phyloP scores from a whole-genome alignment of 2,888 invertebrate species.

The Ganaspis brasiliensis region DNA sequence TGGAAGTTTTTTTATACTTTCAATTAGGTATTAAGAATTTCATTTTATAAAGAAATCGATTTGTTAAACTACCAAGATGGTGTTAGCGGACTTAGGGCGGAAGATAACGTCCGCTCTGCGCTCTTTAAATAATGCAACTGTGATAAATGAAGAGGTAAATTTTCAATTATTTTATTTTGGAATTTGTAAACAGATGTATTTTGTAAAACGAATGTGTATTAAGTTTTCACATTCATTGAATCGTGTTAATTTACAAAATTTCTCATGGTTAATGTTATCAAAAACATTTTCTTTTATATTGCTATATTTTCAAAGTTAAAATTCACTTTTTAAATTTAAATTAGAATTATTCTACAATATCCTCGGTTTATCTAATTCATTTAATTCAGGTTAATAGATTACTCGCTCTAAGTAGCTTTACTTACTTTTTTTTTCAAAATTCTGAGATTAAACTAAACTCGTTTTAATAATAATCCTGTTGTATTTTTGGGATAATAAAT shows the following conservation, averaged over 20 bases:
- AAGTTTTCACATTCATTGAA: constrained; percentile 14
- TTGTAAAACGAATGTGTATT: constrained; percentile 13
- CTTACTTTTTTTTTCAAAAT: no score
- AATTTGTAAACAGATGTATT: constrained; percentile 72
- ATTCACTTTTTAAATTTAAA: no score
- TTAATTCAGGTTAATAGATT: no score
- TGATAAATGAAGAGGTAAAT: constrained; percentile 97
- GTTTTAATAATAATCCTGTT: no score
- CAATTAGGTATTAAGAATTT: constrained; percentile 46
- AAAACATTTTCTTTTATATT: no score
- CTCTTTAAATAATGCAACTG: constrained; percentile 98
- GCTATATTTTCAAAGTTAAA: no score
- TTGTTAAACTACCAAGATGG: constrained; percentile 87
- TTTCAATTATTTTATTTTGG: constrained; percentile 39
- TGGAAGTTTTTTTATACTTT: constrained; percentile 24
- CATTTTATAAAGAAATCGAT: constrained; percentile 43
- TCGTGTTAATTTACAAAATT: constrained; percentile 13
- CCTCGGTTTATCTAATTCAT: no score
- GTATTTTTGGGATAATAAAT: background rate
- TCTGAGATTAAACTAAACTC: no score
- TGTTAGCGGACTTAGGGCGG: constrained; percentile 99
- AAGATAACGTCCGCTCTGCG: constrained; percentile 99
- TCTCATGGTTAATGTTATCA: constrained; percentile 1
- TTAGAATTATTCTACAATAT: no score
- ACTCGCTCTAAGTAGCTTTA: no score